phyloP scores from a whole-genome alignment of 2,797 vertebrate genomes.

The Manis crassicaudata region DNA sequence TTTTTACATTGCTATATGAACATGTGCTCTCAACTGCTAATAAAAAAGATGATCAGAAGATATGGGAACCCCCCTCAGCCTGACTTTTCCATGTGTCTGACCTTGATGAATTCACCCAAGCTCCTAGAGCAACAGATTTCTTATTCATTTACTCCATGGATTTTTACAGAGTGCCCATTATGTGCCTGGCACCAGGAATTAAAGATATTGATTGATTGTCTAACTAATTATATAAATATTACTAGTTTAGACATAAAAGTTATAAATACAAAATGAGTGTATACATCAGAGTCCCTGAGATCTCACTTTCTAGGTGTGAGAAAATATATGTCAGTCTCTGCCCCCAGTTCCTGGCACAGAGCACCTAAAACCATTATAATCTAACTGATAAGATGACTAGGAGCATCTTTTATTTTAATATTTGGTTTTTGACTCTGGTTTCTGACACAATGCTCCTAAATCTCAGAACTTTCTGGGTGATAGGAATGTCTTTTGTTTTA shows the following conservation, averaged over 20 bases:
- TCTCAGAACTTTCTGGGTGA: background rate
- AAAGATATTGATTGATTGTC: background rate
- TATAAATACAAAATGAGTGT: background rate
- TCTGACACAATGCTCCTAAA: background rate
- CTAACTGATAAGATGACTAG: background rate
- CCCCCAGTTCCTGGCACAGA: background rate
- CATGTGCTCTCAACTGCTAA: too few species aligned
- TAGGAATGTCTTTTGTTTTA: background rate
- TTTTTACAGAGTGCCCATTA: background rate
- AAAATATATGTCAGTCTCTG: background rate
- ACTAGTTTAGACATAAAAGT: background rate
- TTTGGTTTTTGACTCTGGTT: background rate
- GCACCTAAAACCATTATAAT: background rate
- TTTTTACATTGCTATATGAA: too few species aligned
- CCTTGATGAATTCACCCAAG: background rate
- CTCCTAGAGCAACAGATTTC: background rate
- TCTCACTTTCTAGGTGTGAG: background rate
- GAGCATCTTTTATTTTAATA: too few species aligned
- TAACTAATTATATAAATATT: background rate
- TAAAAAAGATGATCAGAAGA: too few species aligned
- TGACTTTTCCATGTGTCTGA: background rate
- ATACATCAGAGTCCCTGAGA: background rate
- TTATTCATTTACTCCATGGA: background rate
- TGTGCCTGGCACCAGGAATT: background rate
- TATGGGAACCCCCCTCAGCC: rapidly evolving